phyloP scores from a whole-genome alignment of 2,888 invertebrate genomes.

The Drosophila prolongata region DNA sequence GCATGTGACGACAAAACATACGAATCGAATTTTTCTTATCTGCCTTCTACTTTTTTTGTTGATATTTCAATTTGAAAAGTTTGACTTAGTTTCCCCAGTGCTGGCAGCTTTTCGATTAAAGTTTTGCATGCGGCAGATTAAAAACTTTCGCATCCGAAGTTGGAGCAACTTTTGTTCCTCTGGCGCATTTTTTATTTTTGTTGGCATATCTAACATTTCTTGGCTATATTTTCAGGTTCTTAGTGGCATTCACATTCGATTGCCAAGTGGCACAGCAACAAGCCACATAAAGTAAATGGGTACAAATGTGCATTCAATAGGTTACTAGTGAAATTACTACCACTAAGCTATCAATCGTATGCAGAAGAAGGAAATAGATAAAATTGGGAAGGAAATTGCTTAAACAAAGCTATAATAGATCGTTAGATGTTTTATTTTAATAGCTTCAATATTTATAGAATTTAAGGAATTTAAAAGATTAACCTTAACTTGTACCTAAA shows the following conservation, averaged over 20 bases:
- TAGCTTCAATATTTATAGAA: too few relatives aligned
- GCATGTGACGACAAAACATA: constrained; percentile 70
- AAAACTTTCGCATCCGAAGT: constrained; percentile 64
- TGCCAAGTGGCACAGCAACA: constrained; percentile 25
- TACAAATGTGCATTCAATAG: neutral
- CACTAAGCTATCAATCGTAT: neutral
- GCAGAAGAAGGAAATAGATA: neutral
- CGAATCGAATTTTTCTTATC: constrained; percentile 68
- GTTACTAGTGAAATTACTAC: constrained; percentile 5
- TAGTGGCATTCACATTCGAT: constrained; percentile 10
- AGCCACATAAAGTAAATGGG: constrained; percentile 14
- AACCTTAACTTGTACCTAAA: too few relatives aligned
- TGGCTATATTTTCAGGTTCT: constrained; percentile 46
- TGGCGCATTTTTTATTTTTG: constrained; percentile 10
- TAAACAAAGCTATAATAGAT: too few relatives aligned
- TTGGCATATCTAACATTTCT: constrained; percentile 55
- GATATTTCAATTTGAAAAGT: constrained; percentile 80
- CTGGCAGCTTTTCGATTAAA: constrained; percentile 71
- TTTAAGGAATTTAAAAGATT: neutral
- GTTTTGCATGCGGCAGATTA: constrained; percentile 77
- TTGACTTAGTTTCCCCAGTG: constrained; percentile 70
- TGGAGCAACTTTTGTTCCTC: constrained; percentile 50
- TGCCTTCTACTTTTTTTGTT: constrained; percentile 34
- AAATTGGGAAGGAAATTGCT: neutral
- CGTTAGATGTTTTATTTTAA: too few relatives aligned